Conservation (phyloP, 30 jellyfish, hydroid and myxozoan genomes). For the Turritopsis dohrnii region DNA sequence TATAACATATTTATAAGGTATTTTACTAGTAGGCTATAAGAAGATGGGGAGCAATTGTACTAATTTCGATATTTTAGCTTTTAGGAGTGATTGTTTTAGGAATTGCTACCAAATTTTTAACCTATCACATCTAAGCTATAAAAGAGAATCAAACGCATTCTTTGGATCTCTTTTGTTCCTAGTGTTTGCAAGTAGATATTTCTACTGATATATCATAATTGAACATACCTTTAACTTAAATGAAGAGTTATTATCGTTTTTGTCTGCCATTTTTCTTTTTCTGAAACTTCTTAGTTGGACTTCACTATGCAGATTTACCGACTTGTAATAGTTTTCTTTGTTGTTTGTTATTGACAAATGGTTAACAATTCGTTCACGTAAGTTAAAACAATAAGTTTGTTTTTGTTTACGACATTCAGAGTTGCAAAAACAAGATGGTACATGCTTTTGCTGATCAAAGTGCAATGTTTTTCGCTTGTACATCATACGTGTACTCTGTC, state of each 20-base stretch:
- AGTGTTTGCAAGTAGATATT: not conserved
- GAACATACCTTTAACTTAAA: not conserved
- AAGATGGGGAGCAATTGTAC: too few species aligned
- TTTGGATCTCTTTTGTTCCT: not conserved
- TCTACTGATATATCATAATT: not conserved
- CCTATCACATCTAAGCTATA: not conserved
- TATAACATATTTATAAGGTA: too few species aligned
- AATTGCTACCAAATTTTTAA: not conserved
- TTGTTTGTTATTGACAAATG: not conserved
- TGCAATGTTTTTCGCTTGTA: not conserved
- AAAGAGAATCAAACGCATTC: not conserved
- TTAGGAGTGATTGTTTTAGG: too few species aligned
- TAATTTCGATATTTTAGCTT: too few species aligned
- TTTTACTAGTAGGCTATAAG: too few species aligned
- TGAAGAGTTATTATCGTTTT: conserved; percentile 28
- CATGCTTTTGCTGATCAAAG: not conserved
- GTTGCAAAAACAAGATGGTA: not conserved
- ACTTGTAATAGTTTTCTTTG: not conserved
- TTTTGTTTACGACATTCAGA: not conserved
- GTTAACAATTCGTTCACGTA: conserved; percentile 4
- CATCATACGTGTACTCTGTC: not conserved
- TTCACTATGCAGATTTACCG: not conserved
- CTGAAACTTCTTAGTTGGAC: conserved; percentile 73
- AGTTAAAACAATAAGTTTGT: not conserved
- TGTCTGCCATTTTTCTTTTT: conserved; percentile 77